Evolutionary conservation across 2,797 vertebrate genomes (phyloP), one percentile per base, ranked within the genome.

Genomic region (Chaunax sp.): DNA sequence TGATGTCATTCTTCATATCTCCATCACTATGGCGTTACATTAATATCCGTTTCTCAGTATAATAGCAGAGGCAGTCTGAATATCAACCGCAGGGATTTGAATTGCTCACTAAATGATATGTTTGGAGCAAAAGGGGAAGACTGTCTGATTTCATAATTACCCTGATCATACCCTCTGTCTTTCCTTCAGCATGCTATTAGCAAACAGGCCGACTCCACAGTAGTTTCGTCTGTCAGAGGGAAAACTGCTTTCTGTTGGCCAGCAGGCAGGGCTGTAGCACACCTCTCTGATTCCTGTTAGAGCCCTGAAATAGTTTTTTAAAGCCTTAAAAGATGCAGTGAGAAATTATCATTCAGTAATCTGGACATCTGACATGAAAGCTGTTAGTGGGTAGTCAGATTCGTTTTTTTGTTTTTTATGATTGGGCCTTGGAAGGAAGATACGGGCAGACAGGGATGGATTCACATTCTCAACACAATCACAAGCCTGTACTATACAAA

Each of bases 81-180:
- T 53, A 70, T 71, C 74, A 54, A 75, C 69, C 74, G 41, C 35
- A 53, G 68, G 76, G 79, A 76, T 76, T 87, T 38, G 65, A 77
- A 77, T 83, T 56, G 51, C 61, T 85, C 73, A 33, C 76, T 83
- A 88, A 92, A 90, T 90, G 69, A 85, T 82, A 87, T 83, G 87
- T 91, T 93, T 92, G 67, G 86, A 90, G 80, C 71, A 65, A 82
- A 82, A 81, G 77, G 80, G 87, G 75, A 85, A 81, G 83, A 80
- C 81, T 87, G 82, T 87, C 85, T 91, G 84, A 92, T 91, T 88
- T 85, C 81, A 81, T 86, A 89, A 93, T 90, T 83, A 90, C 77
- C 82, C 84, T 84, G 78, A 89, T 92, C 88, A 81, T 72, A 77
- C 54, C 80, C 35, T 82, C 82, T 35, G 82, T 86, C 87, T 77